Percentiles rank a stretch among this genome's conserved stretches.
phyloP scores from a whole-genome alignment of 2,113 vertebrate genomes.

The Dolichotis patagonum region DNA sequence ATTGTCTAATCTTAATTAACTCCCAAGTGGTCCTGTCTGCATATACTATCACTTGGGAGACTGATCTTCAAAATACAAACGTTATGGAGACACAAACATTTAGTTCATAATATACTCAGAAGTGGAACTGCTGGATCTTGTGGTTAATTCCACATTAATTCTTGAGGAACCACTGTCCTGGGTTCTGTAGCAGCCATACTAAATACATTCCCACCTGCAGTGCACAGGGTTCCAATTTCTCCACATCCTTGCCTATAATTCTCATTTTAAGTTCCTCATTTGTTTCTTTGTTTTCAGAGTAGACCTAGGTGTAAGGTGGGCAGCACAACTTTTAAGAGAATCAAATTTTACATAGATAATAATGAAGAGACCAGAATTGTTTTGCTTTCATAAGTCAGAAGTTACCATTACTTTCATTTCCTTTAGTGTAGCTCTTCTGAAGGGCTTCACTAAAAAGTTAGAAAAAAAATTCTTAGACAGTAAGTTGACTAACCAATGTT shows the following conservation, averaged over 20 bases:
- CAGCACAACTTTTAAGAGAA: background rate
- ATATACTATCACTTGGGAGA: background rate
- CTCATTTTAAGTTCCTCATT: background rate
- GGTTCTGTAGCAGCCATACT: background rate
- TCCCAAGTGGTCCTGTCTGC: background rate
- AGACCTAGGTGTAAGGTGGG: background rate
- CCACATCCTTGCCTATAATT: background rate
- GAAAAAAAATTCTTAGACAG: background rate
- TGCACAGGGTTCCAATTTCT: background rate
- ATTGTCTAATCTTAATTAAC: background rate
- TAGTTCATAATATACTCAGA: background rate
- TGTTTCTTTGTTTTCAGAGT: background rate
- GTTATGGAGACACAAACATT: background rate
- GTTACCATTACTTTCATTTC: background rate
- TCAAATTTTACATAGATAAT: background rate
- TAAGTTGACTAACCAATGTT: background rate
- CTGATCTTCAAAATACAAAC: background rate
- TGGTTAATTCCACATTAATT: background rate
- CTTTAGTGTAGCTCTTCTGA: background rate
- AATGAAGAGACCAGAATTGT: background rate
- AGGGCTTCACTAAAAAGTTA: background rate
- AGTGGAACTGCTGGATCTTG: background rate
- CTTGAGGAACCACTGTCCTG: background rate
- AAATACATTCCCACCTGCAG: background rate
- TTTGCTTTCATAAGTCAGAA: conserved; percentile 6